Percentiles rank a stretch among this genome's conserved stretches.
These are phyloP conservation scores for Tiliqua scincoides DNA, from an alignment of 2,113 vertebrate species.

Conservation along the genomic window DNA sequence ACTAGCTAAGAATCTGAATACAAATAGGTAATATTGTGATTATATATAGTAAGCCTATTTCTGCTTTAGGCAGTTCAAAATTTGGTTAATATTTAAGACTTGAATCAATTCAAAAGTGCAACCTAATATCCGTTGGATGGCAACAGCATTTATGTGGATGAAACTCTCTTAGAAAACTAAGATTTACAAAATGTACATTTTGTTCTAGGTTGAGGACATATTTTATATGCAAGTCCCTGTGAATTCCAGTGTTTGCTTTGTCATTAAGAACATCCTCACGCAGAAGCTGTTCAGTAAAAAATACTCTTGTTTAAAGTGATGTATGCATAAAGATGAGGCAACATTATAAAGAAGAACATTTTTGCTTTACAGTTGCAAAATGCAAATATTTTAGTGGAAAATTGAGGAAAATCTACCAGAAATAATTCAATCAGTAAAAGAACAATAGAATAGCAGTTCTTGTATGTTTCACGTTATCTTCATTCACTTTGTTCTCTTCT, in stretches of 20 bases:
- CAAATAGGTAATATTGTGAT: neutral
- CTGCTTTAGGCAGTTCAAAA: neutral
- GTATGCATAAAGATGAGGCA: neutral
- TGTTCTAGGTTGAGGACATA: neutral
- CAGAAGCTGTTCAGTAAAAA: neutral
- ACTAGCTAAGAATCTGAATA: slow-evolving; percentile 28
- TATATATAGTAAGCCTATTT: slow-evolving; percentile 1
- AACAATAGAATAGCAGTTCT: slow-evolving; percentile 2
- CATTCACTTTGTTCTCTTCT: slow-evolving; percentile 21
- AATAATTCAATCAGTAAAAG: slow-evolving; percentile 23
- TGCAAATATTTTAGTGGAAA: neutral
- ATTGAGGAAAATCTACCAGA: neutral
- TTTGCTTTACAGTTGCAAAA: neutral
- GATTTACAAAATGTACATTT: neutral
- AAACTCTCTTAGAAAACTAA: neutral
- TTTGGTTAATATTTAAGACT: neutral
- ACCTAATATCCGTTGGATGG: neutral
- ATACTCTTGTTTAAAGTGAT: neutral
- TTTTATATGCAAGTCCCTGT: neutral
- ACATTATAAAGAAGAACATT: neutral
- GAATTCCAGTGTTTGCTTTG: slow-evolving; percentile 1
- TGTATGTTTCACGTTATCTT: slow-evolving; percentile 10
- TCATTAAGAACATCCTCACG: neutral
- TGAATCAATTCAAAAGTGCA: neutral
- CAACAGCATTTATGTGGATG: neutral